Evolutionary conservation across 1,140 invertebrate species (phyloP), one percentile per base, ranked within the genome.

Genomic region (Drosophila biarmipes): DNA sequence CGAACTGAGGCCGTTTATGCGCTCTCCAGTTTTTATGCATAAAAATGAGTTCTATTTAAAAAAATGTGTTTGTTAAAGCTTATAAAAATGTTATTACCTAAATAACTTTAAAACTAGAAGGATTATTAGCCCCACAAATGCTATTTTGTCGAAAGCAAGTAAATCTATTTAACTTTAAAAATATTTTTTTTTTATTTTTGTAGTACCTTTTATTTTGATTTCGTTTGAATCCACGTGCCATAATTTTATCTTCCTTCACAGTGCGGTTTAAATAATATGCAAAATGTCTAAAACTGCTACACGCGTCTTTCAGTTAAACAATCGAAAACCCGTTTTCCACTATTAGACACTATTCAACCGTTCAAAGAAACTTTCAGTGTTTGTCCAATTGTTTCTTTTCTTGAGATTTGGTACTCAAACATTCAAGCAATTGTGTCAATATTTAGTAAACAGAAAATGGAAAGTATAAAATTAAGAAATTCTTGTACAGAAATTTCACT

Each of bases 341-440:
- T 31, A 31, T 10, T 31, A 10, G 10, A 12, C n/a, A 2, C 15
- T 7, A 40, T 15, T 15, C 38, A 40, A 2, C 15, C 15, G 17
- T 15, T 15, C 38, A 40, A 40, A 40, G n/a, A 40, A 40, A 15
- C 6, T 2, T 12, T 12, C 5, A 45, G 42, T 24, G 42, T 14
- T 45, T 45, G 19, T 6, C 4, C 19, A 45, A 21, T 24, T 45
- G 42, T 12, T 14, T 19, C 15, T 42, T 17, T 42, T 42, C 12
- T 45, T 45, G 19, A 45, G 19, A 45, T 24, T 24, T 42, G 15
- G 17, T 19, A 42, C 17, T 8, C 8, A 42, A 11, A 11, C 7
- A 42, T 5, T 10, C 1, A 42, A 42, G 40, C 40, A 42, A 6
- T 42, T 42, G 40, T 42, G 40, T 42, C 42, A 45, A 45, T 45